Percentiles rank a stretch among this genome's conserved stretches.
Conservation (phyloP, 2,888 invertebrate species). For the Spisula solida region DNA sequence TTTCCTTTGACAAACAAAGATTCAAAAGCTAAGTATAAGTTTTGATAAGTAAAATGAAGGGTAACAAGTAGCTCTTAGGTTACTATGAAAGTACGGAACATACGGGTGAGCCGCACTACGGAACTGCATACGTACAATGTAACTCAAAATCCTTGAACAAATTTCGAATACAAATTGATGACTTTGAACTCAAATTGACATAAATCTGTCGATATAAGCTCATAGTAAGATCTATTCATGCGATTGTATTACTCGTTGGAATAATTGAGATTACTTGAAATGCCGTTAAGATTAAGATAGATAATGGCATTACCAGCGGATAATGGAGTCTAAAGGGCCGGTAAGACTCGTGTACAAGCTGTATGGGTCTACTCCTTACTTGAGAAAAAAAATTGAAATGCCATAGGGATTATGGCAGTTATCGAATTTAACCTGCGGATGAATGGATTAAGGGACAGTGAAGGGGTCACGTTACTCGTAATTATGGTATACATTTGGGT, state of each 20-base stretch:
- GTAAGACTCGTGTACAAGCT: not conserved
- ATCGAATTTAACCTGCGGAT: not conserved
- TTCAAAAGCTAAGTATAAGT: not conserved
- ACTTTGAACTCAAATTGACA: constrained; percentile 2
- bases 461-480: constrained; percentile 30
- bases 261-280: constrained; percentile 34
- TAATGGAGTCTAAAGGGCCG: constrained; percentile 16
- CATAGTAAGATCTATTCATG: not conserved
- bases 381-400: not conserved
- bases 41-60: not conserved
- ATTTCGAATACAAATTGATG: not conserved
- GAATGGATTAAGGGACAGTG: constrained; percentile 22
- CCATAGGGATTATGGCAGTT: not conserved
- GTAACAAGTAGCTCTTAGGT: not conserved
- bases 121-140: not conserved
- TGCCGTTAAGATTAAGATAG: constrained; percentile 19
- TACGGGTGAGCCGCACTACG: not conserved
- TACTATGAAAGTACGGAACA: not conserved
- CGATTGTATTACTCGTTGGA: not conserved
- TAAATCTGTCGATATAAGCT: not conserved
- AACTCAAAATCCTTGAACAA: not conserved
- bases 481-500: constrained; percentile 19
- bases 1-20: not conserved
- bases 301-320: constrained; percentile 6
- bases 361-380: not conserved